These are phyloP conservation scores for Anas capensis DNA, from an alignment of 2,797 vertebrate species.

Conservation along the genomic window DNA sequence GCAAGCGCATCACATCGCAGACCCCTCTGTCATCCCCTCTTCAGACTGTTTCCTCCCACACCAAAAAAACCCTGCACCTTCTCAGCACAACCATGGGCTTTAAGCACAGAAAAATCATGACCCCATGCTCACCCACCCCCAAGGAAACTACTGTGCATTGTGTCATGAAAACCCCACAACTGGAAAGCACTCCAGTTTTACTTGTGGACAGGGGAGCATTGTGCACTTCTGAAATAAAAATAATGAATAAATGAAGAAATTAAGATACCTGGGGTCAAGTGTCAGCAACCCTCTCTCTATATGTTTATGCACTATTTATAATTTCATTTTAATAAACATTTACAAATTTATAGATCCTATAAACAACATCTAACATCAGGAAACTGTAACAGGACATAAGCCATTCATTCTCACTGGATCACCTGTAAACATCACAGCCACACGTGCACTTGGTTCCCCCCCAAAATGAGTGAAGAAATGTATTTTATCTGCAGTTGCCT, in stretches of 20 bases:
- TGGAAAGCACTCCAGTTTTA: not conserved
- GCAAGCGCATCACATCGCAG: fast-evolving
- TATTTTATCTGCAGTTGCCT: not conserved
- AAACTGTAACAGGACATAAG: not conserved
- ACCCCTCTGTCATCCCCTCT: not conserved
- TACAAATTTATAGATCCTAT: not conserved
- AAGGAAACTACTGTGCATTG: not conserved
- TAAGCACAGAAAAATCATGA: not conserved
- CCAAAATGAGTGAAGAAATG: not conserved
- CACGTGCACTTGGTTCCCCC: fast-evolving
- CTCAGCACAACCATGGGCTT: not conserved
- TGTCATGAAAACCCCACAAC: not conserved
- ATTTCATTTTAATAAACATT: not conserved
- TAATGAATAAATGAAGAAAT: not conserved
- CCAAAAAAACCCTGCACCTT: not conserved
- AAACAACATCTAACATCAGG: not conserved
- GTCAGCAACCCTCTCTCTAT: not conserved
- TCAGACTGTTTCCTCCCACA: not conserved
- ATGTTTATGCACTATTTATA: not conserved
- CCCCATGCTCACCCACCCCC: no score
- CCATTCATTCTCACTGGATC: not conserved
- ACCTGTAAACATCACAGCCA: not conserved
- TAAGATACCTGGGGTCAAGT: not conserved
- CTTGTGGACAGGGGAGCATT: not conserved
- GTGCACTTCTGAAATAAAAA: not conserved